Percentiles rank a stretch among this genome's conserved stretches.
phyloP scores from a whole-genome alignment of 1,140 invertebrate genomes.

The Drosophila fuyamai region DNA sequence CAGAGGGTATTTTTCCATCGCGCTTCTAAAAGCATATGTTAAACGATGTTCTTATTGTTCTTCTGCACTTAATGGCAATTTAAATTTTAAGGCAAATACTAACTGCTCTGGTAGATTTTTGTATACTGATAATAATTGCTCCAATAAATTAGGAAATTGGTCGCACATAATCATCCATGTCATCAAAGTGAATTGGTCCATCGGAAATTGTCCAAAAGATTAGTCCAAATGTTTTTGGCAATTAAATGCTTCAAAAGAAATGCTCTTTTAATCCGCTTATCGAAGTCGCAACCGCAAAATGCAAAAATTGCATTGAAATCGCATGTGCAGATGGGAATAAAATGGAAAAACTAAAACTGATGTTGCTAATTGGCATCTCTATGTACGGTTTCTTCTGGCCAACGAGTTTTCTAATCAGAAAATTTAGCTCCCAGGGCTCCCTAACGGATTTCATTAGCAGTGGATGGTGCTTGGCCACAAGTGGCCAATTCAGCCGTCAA shows the following conservation, averaged over 20 bases:
- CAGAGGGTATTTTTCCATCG: too few species aligned
- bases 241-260: slow-evolving; percentile 3
- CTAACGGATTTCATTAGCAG: background rate
- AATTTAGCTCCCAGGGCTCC: background rate
- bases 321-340: slow-evolving; percentile 16
- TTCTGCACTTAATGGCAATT: too few species aligned
- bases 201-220: slow-evolving; percentile 8
- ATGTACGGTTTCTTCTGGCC: too few species aligned
- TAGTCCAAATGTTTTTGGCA: slow-evolving; percentile 11
- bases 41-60: too few species aligned
- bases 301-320: slow-evolving; percentile 3
- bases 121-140: background rate
- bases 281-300: slow-evolving; percentile 3
- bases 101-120: too few species aligned
- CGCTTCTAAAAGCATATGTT: too few species aligned
- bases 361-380: background rate
- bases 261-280: slow-evolving; percentile 10
- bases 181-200: background rate
- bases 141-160: background rate
- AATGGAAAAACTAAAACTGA: background rate
- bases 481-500: slow-evolving; percentile 1
- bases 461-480: background rate
- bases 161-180: background rate
- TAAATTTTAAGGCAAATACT: too few species aligned
- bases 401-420: background rate